phyloP scores from a whole-genome alignment of 1,140 invertebrate species.

The Druon quercuslanigerum region DNA sequence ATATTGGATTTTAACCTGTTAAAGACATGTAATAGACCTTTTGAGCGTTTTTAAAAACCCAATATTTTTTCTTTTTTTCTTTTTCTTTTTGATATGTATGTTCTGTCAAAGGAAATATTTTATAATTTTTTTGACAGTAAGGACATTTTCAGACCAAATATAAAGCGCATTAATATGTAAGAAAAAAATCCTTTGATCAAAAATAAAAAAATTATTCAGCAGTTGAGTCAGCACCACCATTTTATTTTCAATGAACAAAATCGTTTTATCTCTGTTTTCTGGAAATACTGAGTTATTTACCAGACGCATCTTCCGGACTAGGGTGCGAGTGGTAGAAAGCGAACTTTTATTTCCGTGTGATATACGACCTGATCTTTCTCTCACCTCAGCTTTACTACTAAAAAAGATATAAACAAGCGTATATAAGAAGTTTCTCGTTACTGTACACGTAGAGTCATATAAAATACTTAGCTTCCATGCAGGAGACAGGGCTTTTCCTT shows the following conservation, averaged over 20 bases:
- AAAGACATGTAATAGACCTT: too few relatives aligned
- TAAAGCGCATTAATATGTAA: too few relatives aligned
- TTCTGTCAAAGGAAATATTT: too few relatives aligned
- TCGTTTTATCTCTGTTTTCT: background rate
- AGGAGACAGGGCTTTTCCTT: background rate
- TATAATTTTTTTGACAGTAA: too few relatives aligned
- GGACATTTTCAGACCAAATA: too few relatives aligned
- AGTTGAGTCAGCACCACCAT: too few relatives aligned
- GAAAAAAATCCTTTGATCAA: too few relatives aligned
- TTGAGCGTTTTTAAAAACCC: too few relatives aligned
- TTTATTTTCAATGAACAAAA: background rate
- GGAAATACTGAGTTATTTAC: background rate
- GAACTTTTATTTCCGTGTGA: constrained; percentile 22
- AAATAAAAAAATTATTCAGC: too few relatives aligned
- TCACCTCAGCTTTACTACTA: constrained; percentile 11
- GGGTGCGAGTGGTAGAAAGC: background rate
- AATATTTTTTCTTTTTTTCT: too few relatives aligned
- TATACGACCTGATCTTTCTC: constrained; percentile 20
- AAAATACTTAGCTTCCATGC: background rate
- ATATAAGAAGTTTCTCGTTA: background rate
- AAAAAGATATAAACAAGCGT: background rate
- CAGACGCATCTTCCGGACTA: background rate
- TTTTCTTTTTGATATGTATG: too few relatives aligned
- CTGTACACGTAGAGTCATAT: background rate
- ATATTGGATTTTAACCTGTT: too few relatives aligned